Evolutionary conservation across 1,140 invertebrate genomes (phyloP), one percentile per base, ranked within the genome.

Genomic region (Zaprionus capensis): DNA sequence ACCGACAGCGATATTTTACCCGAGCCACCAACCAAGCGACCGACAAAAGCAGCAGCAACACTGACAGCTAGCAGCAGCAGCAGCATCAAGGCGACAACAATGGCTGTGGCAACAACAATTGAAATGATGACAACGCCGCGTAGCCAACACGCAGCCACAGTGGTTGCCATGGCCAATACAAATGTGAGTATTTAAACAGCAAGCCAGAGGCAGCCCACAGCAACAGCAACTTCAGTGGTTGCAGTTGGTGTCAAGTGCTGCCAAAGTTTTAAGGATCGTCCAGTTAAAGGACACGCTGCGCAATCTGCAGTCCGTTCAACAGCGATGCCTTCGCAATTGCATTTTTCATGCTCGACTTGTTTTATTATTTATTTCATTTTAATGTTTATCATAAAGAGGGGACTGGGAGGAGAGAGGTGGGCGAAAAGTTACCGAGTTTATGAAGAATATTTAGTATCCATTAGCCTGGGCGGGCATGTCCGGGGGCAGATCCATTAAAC

Each of bases 1-100:
- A 86, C 84, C 63, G 91, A 92, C 91, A 92, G 91, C 77, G 91
- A 92, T 88, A 92, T 92, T 91, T 81, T 92, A 69, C 91, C 91
- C 26, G 91, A 92, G 79, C 87, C 91, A 38, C 91, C 91, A 65
- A 92, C 91, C 72, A 92, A 92, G 76, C 80, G 83, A 59, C 91
- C 91, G 31, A 51, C 70, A 64, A 44, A 67, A 71, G 59, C 86
- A 79, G 53, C 79, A 62, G 17, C 76, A 53, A 58, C 70, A 51
- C 44, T 44, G 20, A 55, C 77, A 78, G 55, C 62, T 46, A 49
- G 57, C 62, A 78, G 58, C 41, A 71, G 55, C 41, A 5, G 24
- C 61, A 20, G 51, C 22, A 65, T 26, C 41, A 36, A 22, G 17
- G 36, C 62, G 28, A 66, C 78, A 55, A 49, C 51, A 64, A 65